Base-by-base conservation (phyloP, 2,113 vertebrate genomes). In the Hypomesus transpacificus region DNA sequence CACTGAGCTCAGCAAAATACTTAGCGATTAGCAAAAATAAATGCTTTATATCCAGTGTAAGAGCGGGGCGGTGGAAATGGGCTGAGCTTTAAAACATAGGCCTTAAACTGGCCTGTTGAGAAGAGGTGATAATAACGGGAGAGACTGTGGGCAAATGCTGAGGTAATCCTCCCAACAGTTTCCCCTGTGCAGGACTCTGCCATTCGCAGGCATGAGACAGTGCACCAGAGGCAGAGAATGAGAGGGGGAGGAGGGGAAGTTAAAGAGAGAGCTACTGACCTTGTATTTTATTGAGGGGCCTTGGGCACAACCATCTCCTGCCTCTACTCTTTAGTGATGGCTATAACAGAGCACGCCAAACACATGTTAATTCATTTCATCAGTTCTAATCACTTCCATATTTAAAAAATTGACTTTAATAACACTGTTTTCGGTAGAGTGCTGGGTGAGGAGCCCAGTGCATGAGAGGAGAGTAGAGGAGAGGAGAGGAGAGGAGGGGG, bases 151-250 rank as follows among this genome's bases (percentile, higher is more conserved):
- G 80, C 71, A 77, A 82, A 89, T 79, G 74, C 85, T 77, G 34
- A 77, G 61, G 82, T 89, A 91, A 90, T 90, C 86, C 88, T 79
- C 84, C 83, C 82, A 87, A 87, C 80, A 88, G 81, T 83, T 85
- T 87, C 84, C 83, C 76, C 78, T 52, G 71, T 74, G 80, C 87
- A 84, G 83, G 85, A 84, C 87, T 86, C 79, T 79, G 82, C 84
- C 83, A 84, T 84, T 89, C 86, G 82, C 87, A 90, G 85, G 68
- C 60, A 85, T 82, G 73, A 79, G 70, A 82, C 77, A 81, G 66
- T 14, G 16, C 76, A 80, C 51, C 71, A 78, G 56, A 70, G 67
- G 70, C 59, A 58, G 66, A 51, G 62, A 71, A n/a, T 34, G 58
- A 66, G 60, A 56, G 22, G 26, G n/a, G 52, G 58, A 56, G 14